A percentile compares a stretch with the other conserved stretches of the same genome.
phyloP scores from a whole-genome alignment of 2,888 invertebrate genomes.

The Andrena trimmerana region DNA sequence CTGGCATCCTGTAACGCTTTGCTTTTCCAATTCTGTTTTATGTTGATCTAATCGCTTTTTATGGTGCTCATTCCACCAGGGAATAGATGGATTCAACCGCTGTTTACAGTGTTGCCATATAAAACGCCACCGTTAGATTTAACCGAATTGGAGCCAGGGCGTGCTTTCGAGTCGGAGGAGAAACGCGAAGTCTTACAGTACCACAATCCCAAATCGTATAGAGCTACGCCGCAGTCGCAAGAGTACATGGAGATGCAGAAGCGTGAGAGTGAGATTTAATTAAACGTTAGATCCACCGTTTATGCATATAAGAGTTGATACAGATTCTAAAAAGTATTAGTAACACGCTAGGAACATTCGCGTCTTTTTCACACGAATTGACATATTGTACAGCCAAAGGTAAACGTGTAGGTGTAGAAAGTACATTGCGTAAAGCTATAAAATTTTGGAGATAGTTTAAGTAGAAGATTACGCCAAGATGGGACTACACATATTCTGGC shows the following conservation, averaged over 20 bases:
- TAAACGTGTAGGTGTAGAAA: constrained; percentile 14
- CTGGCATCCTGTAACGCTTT: not conserved
- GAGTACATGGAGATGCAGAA: constrained; percentile 90
- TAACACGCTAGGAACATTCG: constrained; percentile 8
- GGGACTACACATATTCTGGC: constrained; percentile 92
- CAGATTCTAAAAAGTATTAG: constrained; percentile 60
- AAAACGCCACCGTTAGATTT: constrained; percentile 93
- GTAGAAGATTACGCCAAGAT: constrained; percentile 81
- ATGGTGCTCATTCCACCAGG: constrained; percentile 85
- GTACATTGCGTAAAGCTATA: constrained; percentile 10
- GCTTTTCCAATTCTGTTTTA: too few relatives aligned
- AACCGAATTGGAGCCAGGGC: constrained; percentile 87
- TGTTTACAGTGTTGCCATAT: constrained; percentile 94
- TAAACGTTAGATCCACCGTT: not conserved
- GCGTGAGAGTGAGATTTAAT: constrained; percentile 92
- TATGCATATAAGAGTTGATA: not conserved
- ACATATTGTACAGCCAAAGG: constrained; percentile 34
- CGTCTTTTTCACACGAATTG: constrained; percentile 22
- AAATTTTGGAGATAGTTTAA: not conserved
- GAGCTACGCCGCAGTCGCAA: constrained; percentile 74
- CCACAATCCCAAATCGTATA: constrained; percentile 81
- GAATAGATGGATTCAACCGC: constrained; percentile 93
- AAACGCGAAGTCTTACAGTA: constrained; percentile 75
- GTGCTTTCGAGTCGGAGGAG: constrained; percentile 75
- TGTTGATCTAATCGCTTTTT: not conserved